A percentile compares a stretch with the other conserved stretches of the same genome.
Evolutionary conservation across 2,888 invertebrate genomes (phyloP).

Genomic region (Apamea monoglypha): DNA sequence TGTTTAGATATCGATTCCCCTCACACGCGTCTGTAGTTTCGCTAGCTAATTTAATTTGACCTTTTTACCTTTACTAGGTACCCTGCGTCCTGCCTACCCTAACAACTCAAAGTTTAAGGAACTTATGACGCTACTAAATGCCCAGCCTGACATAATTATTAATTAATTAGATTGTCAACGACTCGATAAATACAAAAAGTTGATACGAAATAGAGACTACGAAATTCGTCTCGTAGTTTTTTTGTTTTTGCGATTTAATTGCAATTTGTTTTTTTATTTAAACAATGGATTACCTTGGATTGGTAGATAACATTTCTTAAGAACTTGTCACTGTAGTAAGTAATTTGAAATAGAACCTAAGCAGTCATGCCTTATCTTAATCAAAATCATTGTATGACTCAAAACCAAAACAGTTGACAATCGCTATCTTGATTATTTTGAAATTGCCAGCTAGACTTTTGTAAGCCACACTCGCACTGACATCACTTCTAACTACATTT

Average conservation of each 20-base stretch:
- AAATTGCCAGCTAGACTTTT: background rate
- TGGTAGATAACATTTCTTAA: slow-evolving; percentile 30
- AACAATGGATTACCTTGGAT: slow-evolving; percentile 43
- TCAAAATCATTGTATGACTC: slow-evolving; percentile 2
- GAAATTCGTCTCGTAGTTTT: background rate
- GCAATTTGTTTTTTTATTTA: slow-evolving; percentile 1
- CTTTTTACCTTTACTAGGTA: background rate
- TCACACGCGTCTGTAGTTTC: background rate
- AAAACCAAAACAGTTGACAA: background rate
- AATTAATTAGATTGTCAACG: background rate
- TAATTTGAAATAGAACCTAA: slow-evolving; percentile 7
- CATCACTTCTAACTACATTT: background rate
- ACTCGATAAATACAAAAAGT: background rate
- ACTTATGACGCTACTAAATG: background rate
- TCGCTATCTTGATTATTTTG: slow-evolving; percentile 4
- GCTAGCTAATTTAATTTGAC: background rate
- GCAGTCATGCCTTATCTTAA: slow-evolving; percentile 15
- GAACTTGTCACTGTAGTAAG: slow-evolving; percentile 14
- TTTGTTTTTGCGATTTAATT: background rate
- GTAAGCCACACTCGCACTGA: background rate
- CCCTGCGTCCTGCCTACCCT: background rate
- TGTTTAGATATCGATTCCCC: background rate
- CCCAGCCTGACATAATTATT: background rate
- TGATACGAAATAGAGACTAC: background rate
- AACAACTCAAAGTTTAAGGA: background rate